A percentile compares a stretch with the other conserved stretches of the same genome.
These are phyloP conservation scores for Gymnosoma rotundatum DNA, from an alignment of 2,888 invertebrate genomes.

Conservation along the genomic window DNA sequence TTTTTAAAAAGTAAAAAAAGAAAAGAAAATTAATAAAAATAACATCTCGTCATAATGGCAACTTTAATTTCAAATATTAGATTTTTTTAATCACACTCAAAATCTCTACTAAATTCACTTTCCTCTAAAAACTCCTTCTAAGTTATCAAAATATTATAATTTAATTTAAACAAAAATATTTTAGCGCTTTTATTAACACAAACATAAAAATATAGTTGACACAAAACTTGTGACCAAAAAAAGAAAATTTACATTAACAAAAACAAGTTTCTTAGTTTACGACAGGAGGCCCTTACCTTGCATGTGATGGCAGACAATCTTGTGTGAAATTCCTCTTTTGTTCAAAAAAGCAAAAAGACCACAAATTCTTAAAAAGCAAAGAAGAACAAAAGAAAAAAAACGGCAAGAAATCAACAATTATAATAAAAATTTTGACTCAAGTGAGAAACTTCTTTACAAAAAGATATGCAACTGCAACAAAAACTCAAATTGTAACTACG, in stretches of 20 bases:
- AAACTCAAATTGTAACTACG: slow-evolving; percentile 13
- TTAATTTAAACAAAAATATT: not conserved
- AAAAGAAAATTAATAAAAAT: too few species aligned
- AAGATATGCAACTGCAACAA: slow-evolving; percentile 25
- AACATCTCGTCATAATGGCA: too few species aligned
- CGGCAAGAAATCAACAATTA: slow-evolving; percentile 42
- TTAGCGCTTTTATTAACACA: not conserved
- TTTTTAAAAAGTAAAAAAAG: too few species aligned
- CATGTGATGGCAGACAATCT: not conserved
- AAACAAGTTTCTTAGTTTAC: slow-evolving; percentile 29
- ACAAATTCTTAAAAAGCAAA: slow-evolving; percentile 16
- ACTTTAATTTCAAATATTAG: too few species aligned
- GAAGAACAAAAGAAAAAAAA: not conserved
- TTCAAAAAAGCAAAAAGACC: slow-evolving; percentile 5
- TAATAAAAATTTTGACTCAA: slow-evolving; percentile 52
- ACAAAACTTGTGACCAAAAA: slow-evolving; percentile 17
- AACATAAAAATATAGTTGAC: not conserved
- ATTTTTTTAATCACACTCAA: too few species aligned
- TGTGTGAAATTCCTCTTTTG: slow-evolving; percentile 3
- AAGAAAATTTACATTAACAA: not conserved
- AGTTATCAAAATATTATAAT: too few species aligned
- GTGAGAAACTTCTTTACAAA: slow-evolving; percentile 49
- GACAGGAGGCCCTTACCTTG: not conserved
- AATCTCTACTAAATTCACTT: too few species aligned
- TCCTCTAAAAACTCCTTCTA: too few species aligned